These are phyloP conservation scores for Austrofundulus limnaeus DNA, from an alignment of 2,113 vertebrate genomes.

Conservation along the genomic window DNA sequence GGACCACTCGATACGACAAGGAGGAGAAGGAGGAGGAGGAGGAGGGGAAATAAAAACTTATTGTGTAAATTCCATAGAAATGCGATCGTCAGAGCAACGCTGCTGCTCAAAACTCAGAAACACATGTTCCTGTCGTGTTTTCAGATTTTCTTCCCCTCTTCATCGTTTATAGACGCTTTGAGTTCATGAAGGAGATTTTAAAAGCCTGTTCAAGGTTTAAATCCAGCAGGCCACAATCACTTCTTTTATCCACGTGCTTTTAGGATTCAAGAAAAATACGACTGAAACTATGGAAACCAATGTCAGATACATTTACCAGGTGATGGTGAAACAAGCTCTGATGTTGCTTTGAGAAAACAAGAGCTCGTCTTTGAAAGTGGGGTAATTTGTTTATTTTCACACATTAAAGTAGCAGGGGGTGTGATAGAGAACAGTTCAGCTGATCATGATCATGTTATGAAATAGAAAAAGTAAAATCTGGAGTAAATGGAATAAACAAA, in stretches of 20 bases:
- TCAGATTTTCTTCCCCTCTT: neutral
- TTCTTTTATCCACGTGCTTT: constrained; percentile 6
- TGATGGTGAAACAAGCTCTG: neutral
- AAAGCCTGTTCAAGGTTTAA: neutral
- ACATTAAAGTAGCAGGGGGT: neutral
- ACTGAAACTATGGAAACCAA: constrained; percentile 5
- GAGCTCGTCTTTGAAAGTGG: neutral
- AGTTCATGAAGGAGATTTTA: neutral
- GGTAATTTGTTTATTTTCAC: no score
- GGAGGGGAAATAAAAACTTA: no score
- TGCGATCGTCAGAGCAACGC: constrained; percentile 1
- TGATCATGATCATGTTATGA: no score
- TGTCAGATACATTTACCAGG: neutral
- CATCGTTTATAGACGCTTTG: neutral
- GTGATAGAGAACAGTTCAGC: no score
- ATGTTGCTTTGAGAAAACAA: neutral
- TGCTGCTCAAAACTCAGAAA: no score
- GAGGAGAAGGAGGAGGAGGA: neutral
- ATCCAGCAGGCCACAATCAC: neutral
- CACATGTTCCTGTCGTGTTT: neutral
- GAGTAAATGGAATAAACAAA: no score
- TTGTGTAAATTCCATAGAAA: neutral
- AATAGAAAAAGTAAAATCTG: no score
- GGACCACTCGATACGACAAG: neutral
- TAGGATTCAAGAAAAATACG: neutral